Evolutionary conservation across 2,113 vertebrate species (phyloP).

Genomic region (Barnardius zonarius): DNA sequence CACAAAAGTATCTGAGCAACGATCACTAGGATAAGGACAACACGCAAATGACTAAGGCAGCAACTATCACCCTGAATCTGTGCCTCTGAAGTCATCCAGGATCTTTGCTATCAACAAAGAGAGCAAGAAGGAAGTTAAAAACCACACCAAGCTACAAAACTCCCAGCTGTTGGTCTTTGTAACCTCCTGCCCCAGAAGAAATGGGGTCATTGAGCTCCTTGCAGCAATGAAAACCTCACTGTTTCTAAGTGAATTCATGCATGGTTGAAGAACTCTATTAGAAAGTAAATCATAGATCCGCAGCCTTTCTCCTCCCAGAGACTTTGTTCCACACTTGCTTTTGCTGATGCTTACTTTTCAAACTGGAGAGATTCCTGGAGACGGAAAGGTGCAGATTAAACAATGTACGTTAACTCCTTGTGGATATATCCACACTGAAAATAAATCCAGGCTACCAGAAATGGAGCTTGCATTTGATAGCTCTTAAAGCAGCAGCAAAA

Average conservation of each 20-base stretch:
- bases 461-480: background rate
- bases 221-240: background rate
- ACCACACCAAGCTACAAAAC: background rate
- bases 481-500: background rate
- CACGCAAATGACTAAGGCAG: background rate
- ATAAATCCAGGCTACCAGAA: conserved; percentile 3
- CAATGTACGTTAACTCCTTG: fast-evolving
- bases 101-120: background rate
- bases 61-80: background rate
- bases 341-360: background rate
- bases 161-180: background rate
- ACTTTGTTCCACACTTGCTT: background rate
- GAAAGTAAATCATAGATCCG: background rate
- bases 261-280: background rate
- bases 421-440: background rate
- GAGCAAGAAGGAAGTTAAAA: background rate
- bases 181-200: background rate
- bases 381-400: background rate
- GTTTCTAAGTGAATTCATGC: background rate
- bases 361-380: background rate
- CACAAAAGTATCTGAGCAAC: conserved; percentile 12
- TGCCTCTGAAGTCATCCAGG: background rate
- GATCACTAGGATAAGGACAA: background rate
- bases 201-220: background rate
- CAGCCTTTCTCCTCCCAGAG: background rate